Evolutionary conservation across 1,140 invertebrate species (phyloP).

Genomic region (Temnothorax longispinosus): DNA sequence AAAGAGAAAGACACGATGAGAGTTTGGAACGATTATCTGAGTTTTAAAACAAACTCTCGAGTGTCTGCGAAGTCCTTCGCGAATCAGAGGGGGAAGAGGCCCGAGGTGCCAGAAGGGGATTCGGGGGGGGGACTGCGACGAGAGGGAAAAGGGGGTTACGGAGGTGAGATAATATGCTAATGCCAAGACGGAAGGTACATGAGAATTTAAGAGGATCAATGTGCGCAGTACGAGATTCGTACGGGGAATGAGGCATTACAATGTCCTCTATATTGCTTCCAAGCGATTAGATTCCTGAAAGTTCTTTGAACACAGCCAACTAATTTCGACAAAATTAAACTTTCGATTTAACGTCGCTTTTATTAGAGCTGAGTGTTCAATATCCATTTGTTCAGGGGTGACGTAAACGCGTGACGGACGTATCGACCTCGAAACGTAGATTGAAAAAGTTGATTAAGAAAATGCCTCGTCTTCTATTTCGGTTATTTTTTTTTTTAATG

Average conservation of each 20-base stretch:
- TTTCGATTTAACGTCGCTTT: conserved; percentile 66
- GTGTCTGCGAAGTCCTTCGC: conserved; percentile 83
- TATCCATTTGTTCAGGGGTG: neutral
- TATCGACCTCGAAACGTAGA: conserved; percentile 9
- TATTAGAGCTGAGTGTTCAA: conserved; percentile 42
- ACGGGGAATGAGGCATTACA: conserved; percentile 76
- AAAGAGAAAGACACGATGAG: conserved; percentile 53
- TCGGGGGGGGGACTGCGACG: neutral
- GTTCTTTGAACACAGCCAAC: conserved; percentile 47
- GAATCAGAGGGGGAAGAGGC: conserved; percentile 70
- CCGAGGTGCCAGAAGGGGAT: conserved; percentile 55
- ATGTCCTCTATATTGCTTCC: conserved; percentile 73
- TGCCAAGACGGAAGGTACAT: conserved; percentile 79
- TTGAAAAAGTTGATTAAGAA: neutral
- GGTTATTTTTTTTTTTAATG: neutral
- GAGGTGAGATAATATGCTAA: conserved; percentile 84
- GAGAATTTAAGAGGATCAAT: conserved; percentile 83
- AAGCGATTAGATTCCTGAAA: conserved; percentile 72
- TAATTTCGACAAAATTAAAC: conserved; percentile 67
- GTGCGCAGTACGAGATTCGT: conserved; percentile 74
- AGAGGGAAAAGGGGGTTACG: conserved; percentile 62
- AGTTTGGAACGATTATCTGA: conserved; percentile 84
- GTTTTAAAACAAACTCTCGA: conserved; percentile 85
- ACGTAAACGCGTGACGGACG: neutral
- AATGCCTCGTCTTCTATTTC: neutral